A percentile compares a stretch with the other conserved stretches of the same genome.
These are phyloP conservation scores for Myiotriccus ornatus DNA, from an alignment of 2,797 vertebrate species.

Conservation along the genomic window DNA sequence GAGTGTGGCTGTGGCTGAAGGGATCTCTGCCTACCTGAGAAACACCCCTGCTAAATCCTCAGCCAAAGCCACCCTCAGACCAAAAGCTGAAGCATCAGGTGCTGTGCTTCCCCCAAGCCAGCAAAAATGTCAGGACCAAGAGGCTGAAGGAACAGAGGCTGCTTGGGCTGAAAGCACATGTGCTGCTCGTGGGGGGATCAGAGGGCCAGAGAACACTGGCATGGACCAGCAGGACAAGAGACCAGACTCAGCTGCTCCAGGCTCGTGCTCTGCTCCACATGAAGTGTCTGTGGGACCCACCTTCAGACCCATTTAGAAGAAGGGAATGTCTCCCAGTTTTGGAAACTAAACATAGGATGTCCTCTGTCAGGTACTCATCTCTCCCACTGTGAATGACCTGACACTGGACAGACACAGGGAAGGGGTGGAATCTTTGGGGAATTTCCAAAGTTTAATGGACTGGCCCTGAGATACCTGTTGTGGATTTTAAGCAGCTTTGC, in stretches of 20 bases:
- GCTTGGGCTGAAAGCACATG: background rate
- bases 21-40: background rate
- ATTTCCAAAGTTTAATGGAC: background rate
- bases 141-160: background rate
- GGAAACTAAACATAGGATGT: background rate
- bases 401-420: background rate
- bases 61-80: background rate
- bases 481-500: background rate
- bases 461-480: background rate
- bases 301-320: background rate
- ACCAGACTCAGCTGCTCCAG: background rate
- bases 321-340: background rate
- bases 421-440: background rate
- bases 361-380: background rate
- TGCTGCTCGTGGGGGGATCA: background rate
- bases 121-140: background rate
- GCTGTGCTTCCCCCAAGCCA: background rate
- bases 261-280: background rate
- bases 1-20: background rate
- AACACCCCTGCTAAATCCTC: background rate
- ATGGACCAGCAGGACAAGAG: background rate
- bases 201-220: background rate
- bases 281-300: fast-evolving
- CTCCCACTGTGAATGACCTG: background rate
- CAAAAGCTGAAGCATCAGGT: background rate